Conservation (phyloP, 2,888 invertebrate species). For the Limnephilus marmoratus region DNA sequence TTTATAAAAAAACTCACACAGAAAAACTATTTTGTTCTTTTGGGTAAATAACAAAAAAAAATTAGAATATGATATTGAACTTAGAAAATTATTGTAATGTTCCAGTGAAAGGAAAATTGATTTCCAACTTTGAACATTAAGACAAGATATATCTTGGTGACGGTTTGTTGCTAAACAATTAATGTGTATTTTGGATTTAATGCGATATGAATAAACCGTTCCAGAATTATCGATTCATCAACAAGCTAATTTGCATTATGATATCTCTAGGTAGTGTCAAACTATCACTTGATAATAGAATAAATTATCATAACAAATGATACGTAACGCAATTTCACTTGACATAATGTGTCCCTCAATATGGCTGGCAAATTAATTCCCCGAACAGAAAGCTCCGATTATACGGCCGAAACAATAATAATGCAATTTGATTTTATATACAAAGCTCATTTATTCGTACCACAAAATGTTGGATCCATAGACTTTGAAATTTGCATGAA, state of each 20-base stretch:
- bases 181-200: background rate
- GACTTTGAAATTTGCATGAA: background rate
- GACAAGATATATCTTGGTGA: too few species aligned
- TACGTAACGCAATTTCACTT: background rate
- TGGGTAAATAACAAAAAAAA: too few species aligned
- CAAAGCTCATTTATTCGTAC: background rate
- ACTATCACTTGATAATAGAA: slow-evolving; percentile 18
- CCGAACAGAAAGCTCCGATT: background rate
- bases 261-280: background rate
- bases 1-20: too few species aligned
- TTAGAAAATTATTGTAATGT: too few species aligned
- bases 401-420: background rate
- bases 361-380: background rate
- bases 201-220: background rate
- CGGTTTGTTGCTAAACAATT: too few species aligned
- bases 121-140: too few species aligned
- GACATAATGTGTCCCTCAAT: background rate
- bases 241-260: background rate
- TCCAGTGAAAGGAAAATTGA: too few species aligned
- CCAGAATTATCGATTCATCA: background rate
- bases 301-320: slow-evolving; percentile 29
- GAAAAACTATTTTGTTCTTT: too few species aligned
- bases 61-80: too few species aligned
- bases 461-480: background rate
- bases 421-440: slow-evolving; percentile 13